Evolutionary conservation across 1,140 invertebrate species (phyloP).

Genomic region (Elysia chlorotica): DNA sequence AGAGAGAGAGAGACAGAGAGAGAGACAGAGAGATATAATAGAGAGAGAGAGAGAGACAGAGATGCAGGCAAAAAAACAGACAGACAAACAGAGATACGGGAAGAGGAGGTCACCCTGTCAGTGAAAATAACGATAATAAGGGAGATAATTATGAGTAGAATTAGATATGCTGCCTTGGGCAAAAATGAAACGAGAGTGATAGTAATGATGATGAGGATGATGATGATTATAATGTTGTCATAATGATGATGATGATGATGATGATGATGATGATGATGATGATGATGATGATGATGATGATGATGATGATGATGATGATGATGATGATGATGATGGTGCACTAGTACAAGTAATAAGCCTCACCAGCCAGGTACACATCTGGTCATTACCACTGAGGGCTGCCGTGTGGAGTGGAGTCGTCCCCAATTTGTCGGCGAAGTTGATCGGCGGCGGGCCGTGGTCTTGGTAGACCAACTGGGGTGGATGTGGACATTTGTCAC

Average conservation of each 20-base stretch:
- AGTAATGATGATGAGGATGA: background rate
- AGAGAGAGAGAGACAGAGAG: background rate
- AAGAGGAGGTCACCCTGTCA: too few relatives aligned
- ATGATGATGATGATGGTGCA: background rate
- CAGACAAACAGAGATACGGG: too few relatives aligned
- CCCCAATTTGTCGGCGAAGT: background rate
- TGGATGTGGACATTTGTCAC: too few relatives aligned
- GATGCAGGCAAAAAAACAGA: too few relatives aligned
- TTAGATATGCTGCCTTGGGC: too few relatives aligned
- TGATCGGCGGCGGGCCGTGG: background rate
- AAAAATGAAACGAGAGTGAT: background rate
- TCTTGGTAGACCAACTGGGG: background rate
- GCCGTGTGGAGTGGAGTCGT: constrained; percentile 1
- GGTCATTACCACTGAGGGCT: background rate
- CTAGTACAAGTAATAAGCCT: background rate
- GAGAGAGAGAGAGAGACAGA: background rate
- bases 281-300: too few relatives aligned
- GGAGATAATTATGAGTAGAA: too few relatives aligned
- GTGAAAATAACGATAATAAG: too few relatives aligned
- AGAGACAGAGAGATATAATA: background rate
- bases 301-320: too few relatives aligned
- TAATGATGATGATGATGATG: background rate
- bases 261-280: too few relatives aligned
- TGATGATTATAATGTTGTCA: background rate
- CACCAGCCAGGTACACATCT: constrained; percentile 13